Base-by-base conservation (phyloP, 2,113 vertebrate genomes). In the Rhinolophus sinicus region DNA sequence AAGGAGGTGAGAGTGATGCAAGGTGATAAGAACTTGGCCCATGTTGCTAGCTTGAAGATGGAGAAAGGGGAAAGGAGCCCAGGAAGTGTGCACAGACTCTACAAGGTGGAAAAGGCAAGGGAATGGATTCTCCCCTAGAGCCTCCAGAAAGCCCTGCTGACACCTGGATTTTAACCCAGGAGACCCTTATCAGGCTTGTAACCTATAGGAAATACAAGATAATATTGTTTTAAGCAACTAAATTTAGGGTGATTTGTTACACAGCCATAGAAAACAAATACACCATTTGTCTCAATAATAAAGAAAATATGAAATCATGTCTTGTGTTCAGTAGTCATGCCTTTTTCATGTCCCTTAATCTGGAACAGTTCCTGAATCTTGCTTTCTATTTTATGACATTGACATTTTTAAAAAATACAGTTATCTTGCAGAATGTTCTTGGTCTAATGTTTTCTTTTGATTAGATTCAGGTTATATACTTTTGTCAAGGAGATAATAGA, bases 151-250 rank as follows among this genome's bases (percentile, higher is more conserved):
- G 40, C 35, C 50, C 75, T 47, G 70, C 28, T 22, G 8, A 44
- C 18, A 3, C 40, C 4, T 19, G 6, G 21, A 30, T 54, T 30
- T 50, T 60, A 82, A 18, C 13, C 26, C 11, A 30, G 28, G 24
- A 93, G 52, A 75, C 16, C 44, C 30, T 21, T 9, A 2, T 58
- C 81, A 67, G 50, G 75, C 70, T 75, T 90, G 54, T 65, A 67
- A 65, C 8, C 16, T 21, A 78, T 12, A 30, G 54, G 5, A 87
- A 35, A 90, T 16, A 33, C 11, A 47, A 40, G 40, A 47, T 9
- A 44, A 78, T 19, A 75, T 75, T 89, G 26, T 44, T 72, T 86
- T 62, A 96, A 95, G 80, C n/a, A 26, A 40, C 56, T 58, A 40
- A 40, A 8, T 69, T 28, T 87, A 58, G 40, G 81, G 10, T 64